phyloP scores from a whole-genome alignment of 2,888 invertebrate species.

The Elgonia sp. region DNA sequence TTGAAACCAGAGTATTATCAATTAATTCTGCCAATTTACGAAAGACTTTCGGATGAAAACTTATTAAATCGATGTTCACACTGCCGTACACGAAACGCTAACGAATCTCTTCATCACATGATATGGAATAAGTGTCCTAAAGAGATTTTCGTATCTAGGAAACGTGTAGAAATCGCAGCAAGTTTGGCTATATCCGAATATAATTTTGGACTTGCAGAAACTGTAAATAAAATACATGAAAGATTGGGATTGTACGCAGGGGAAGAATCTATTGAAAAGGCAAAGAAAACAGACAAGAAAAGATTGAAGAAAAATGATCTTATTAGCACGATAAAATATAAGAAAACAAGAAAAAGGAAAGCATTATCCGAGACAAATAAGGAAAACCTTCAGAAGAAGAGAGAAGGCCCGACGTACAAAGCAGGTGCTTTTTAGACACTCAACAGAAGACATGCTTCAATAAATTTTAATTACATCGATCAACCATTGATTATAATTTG shows the following conservation, averaged over 20 bases:
- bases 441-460: no score
- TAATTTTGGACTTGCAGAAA: constrained; percentile 31
- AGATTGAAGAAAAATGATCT: constrained; percentile 18
- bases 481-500: no score
- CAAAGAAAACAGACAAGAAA: constrained; percentile 14
- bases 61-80: neutral
- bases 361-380: constrained; percentile 8
- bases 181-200: constrained; percentile 17
- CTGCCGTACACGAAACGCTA: neutral
- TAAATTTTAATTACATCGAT: no score
- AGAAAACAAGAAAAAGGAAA: constrained; percentile 33
- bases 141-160: constrained; percentile 18
- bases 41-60: constrained; percentile 5
- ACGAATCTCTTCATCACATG: constrained; percentile 15
- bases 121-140: constrained; percentile 45
- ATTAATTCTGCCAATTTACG: constrained; percentile 16
- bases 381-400: constrained; percentile 24
- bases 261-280: constrained; percentile 7
- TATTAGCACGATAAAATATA: constrained; percentile 29
- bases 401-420: constrained; percentile 29
- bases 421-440: no score
- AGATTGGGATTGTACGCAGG: constrained; percentile 29
- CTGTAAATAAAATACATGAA: constrained; percentile 27
- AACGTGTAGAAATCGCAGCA: neutral
- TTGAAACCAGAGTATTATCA: constrained; percentile 5